Evolutionary conservation across 2,113 vertebrate genomes (phyloP).

Genomic region (Coptodon bakossiorum): DNA sequence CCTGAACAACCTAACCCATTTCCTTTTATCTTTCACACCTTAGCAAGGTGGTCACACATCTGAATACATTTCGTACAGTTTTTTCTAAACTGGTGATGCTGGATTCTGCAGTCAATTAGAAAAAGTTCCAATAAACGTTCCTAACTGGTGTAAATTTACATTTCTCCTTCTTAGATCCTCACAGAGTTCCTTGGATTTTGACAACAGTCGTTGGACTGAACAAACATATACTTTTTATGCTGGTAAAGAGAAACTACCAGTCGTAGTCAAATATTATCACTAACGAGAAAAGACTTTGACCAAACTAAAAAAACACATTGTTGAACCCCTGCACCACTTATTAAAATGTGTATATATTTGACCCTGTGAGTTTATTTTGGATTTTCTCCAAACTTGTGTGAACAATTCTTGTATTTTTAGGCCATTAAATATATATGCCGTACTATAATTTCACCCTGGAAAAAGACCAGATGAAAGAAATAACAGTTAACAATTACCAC

Average conservation of each 20-base stretch:
- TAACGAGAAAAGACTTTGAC: neutral
- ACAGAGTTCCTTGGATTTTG: neutral
- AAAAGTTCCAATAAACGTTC: rapidly evolving
- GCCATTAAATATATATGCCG: neutral
- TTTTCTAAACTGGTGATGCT: neutral
- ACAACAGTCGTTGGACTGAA: neutral
- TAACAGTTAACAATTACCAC: neutral
- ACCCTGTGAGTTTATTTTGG: neutral
- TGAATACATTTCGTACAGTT: neutral
- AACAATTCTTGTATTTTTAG: neutral
- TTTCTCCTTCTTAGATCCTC: neutral
- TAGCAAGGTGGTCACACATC: neutral
- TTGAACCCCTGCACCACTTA: neutral
- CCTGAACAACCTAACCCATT: neutral
- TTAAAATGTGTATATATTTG: neutral
- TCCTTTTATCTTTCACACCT: neutral
- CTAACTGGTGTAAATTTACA: neutral
- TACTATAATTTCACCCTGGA: neutral
- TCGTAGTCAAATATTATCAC: neutral
- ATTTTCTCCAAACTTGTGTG: neutral
- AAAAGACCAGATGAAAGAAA: neutral
- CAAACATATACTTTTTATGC: neutral
- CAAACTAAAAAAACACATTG: neutral
- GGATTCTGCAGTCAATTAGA: neutral
- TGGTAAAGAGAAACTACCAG: neutral